Conservation (phyloP, 2,113 vertebrate species). For the Taurulus bubalis region DNA sequence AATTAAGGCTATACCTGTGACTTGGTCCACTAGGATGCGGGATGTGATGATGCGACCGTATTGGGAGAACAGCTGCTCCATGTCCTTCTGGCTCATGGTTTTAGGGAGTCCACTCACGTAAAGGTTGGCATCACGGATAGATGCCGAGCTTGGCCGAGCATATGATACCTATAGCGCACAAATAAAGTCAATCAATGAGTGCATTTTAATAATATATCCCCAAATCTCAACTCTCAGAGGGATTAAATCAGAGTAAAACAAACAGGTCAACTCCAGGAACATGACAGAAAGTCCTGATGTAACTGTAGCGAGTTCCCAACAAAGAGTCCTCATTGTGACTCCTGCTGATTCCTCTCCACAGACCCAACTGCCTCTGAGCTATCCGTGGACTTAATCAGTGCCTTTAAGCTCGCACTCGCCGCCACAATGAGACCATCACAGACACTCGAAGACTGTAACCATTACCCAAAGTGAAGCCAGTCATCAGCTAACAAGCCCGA, state of each 20-base stretch:
- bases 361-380: constrained; percentile 27
- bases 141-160: constrained; percentile 93
- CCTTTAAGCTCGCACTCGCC: constrained; percentile 34
- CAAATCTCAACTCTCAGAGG: background rate
- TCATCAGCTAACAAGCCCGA: constrained; percentile 33
- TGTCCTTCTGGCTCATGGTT: constrained; percentile 97
- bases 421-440: constrained; percentile 17
- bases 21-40: constrained; percentile 95
- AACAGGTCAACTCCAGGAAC: background rate
- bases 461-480: constrained; percentile 37
- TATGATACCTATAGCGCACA: constrained; percentile 89
- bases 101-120: constrained; percentile 96
- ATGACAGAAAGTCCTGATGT: constrained; percentile 1
- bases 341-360: constrained; percentile 14
- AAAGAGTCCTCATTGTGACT: background rate
- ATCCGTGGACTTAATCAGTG: constrained; percentile 52
- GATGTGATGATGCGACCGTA: constrained; percentile 98
- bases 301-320: background rate
- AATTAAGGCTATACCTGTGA: constrained; percentile 88
- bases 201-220: background rate
- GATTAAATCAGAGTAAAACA: background rate
- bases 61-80: constrained; percentile 97
- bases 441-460: constrained; percentile 12
- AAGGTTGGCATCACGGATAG: constrained; percentile 95
- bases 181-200: constrained; percentile 8